Evolutionary conservation across 92 coral and sea anemone genomes (phyloP).

Genomic region (Parazoanthus swiftii): DNA sequence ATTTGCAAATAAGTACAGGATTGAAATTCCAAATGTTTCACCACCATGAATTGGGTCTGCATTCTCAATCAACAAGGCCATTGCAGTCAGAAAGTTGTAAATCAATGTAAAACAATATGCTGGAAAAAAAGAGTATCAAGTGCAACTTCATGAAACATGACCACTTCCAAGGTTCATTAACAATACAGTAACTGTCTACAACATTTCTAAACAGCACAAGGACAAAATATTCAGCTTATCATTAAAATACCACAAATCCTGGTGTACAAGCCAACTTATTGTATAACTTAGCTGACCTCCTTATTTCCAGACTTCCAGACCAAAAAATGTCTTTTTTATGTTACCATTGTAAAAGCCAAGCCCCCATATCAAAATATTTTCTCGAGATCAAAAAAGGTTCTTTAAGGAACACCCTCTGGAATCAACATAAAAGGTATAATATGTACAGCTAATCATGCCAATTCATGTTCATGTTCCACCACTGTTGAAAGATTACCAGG

Average conservation of each 20-base stretch:
- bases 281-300: too few relatives aligned
- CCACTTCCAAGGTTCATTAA: not conserved
- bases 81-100: conserved; percentile 77
- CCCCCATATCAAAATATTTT: too few relatives aligned
- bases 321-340: too few relatives aligned
- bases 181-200: not conserved
- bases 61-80: conserved; percentile 72
- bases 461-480: too few relatives aligned
- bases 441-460: too few relatives aligned
- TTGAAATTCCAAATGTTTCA: conserved; percentile 70
- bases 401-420: too few relatives aligned
- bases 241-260: not conserved
- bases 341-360: too few relatives aligned
- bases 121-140: conserved; percentile 52
- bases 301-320: too few relatives aligned
- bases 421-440: too few relatives aligned
- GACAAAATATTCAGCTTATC: not conserved
- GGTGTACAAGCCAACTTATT: too few relatives aligned
- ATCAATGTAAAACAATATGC: conserved; percentile 78
- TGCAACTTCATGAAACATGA: not conserved
- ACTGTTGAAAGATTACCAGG: too few relatives aligned
- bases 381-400: too few relatives aligned
- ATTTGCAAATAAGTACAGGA: conserved; percentile 71
- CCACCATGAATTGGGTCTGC: conserved; percentile 50
- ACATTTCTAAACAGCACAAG: not conserved